These are phyloP conservation scores for Desmodus rotundus DNA, from an alignment of 2,113 vertebrate genomes.

Conservation along the genomic window DNA sequence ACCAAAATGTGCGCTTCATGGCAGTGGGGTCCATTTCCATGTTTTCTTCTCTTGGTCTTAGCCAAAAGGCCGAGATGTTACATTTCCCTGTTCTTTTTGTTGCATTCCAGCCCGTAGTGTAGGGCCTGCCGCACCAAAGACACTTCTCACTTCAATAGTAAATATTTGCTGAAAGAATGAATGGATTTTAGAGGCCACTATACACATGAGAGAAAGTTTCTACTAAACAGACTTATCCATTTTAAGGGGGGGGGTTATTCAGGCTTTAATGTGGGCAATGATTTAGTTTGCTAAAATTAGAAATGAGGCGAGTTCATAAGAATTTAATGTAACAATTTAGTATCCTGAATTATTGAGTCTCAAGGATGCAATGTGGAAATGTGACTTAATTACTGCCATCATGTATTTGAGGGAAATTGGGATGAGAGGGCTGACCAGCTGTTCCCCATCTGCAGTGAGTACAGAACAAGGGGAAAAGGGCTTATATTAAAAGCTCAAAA, in stretches of 20 bases:
- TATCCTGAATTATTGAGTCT: conserved; percentile 61
- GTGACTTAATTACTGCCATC: conserved; percentile 60
- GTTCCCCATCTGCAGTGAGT: conserved; percentile 42
- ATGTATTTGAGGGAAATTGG: conserved; percentile 57
- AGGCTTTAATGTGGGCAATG: conserved; percentile 48
- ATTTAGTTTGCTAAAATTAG: conserved; percentile 56
- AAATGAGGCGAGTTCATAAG: conserved; percentile 66
- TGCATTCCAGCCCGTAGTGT: background rate
- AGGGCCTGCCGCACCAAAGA: background rate
- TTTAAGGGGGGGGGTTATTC: background rate
- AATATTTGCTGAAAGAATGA: background rate
- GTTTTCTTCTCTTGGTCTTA: too few relatives aligned
- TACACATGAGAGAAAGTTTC: conserved; percentile 5
- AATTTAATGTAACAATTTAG: conserved; percentile 65
- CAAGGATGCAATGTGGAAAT: conserved; percentile 24
- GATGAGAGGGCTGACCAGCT: conserved; percentile 57
- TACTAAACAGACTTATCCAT: background rate
- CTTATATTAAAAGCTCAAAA: conserved; percentile 23
- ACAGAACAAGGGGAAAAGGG: background rate
- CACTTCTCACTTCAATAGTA: background rate
- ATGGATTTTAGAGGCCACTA: background rate
- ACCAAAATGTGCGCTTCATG: background rate
- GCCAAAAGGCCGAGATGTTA: too few relatives aligned
- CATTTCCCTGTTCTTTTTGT: background rate
- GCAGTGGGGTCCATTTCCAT: background rate